Base-by-base conservation (phyloP, 2,113 vertebrate genomes). In the Mesocricetus auratus region DNA sequence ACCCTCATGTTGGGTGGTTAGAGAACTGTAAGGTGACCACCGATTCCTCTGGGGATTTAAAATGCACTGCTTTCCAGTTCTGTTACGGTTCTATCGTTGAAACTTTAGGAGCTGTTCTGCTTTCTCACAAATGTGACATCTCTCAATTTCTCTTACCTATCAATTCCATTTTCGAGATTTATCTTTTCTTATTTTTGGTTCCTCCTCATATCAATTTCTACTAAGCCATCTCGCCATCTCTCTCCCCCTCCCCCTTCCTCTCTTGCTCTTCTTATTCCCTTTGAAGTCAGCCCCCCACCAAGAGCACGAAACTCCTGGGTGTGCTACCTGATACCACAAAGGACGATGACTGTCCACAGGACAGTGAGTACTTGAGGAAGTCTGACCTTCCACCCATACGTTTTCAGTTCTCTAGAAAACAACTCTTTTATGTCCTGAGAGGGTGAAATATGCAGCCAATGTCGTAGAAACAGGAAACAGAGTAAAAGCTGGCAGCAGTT, bases 1-100 rank as follows among this genome's bases (percentile, higher is more conserved):
- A 56, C 7, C n/a, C 22, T 42, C 71, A 3, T 69, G 15, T 68
- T 90, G n/a, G 36, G 13, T 16, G 9, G 22, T 69, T 62, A 79
- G 6, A 95, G 17, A 91, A 42, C 66, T 53, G 95, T n/a, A 88
- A 88, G 21, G 56, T 19, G 9, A 62, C 6, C 47, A 78, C 73
- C 16, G 82, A 60, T 86, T 89, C 24, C 50, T 66, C 66, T 73
- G 88, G 79, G 68, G 91, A 53, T 86, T 86, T 82, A 60, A 94
- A 81, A 36, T 7, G 12, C 60, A 88, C 21, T 62, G 60, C 11
- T 68, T 56, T 15, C 78, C 56, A 36, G 9, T n/a, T 42, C 92
- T 90, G 58, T 88, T 82, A 53, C 47, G 94, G 64, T 86, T n/a
- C 33, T 71, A 8, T 17, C 79, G 47, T 42, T 86, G 56, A 86